Evolutionary conservation across 2,797 vertebrate genomes (phyloP).

Genomic region (Melanotaenia maccullochi): DNA sequence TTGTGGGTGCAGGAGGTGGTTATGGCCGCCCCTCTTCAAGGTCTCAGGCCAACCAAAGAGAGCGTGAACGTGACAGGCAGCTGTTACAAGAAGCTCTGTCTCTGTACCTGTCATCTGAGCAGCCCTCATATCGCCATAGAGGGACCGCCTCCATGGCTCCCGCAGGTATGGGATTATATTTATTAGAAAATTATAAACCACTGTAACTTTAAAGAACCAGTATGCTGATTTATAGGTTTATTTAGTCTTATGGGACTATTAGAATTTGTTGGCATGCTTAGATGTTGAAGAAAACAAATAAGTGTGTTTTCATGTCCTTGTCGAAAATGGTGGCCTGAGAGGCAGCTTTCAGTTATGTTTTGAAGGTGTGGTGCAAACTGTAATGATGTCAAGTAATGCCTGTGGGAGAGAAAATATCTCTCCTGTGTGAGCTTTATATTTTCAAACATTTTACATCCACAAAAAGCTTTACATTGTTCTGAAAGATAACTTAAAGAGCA

Average conservation of each 20-base stretch:
- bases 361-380: not conserved
- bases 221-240: not conserved
- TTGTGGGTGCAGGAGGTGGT: slow-evolving; percentile 65
- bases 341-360: not conserved
- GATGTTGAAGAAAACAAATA: not conserved
- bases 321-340: not conserved
- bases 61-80: slow-evolving; percentile 79
- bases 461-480: not conserved
- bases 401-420: not conserved
- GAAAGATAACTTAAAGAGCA: not conserved
- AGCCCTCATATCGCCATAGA: slow-evolving; percentile 80
- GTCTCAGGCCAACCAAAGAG: slow-evolving; percentile 74
- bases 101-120: slow-evolving; percentile 82
- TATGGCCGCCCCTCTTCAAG: slow-evolving; percentile 73
- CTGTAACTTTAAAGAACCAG: not conserved
- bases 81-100: slow-evolving; percentile 88
- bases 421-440: not conserved
- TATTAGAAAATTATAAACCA: not conserved
- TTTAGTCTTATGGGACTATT: not conserved
- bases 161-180: slow-evolving; percentile 51
- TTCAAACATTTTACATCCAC: not conserved
- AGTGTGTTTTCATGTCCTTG: not conserved
- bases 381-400: not conserved
- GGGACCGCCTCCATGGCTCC: slow-evolving; percentile 74
- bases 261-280: not conserved